Evolutionary conservation across 2,797 vertebrate species (phyloP).

Genomic region (Sebastolobus altivelis): DNA sequence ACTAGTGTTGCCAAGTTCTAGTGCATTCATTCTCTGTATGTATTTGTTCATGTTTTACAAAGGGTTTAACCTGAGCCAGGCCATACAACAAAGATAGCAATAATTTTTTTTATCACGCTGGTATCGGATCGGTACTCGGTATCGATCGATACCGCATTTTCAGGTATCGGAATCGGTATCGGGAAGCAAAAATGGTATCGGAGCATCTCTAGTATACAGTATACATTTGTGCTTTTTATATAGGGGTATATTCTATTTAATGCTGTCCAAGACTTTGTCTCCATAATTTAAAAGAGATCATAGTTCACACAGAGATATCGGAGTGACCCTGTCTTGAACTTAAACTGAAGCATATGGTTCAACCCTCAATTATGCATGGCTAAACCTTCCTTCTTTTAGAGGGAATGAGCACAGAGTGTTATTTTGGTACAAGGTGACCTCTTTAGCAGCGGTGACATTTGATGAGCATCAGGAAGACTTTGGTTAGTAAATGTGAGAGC

Average conservation of each 20-base stretch:
- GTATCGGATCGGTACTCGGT: too few species aligned
- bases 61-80: too few species aligned
- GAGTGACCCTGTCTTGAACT: constrained; percentile 63
- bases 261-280: constrained; percentile 1
- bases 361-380: constrained; percentile 69
- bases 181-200: too few species aligned
- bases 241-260: not conserved
- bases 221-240: not conserved
- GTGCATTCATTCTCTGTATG: too few species aligned
- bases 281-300: constrained; percentile 28
- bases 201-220: not conserved
- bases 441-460: constrained; percentile 59
- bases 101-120: too few species aligned
- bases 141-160: too few species aligned
- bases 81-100: too few species aligned
- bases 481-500: constrained; percentile 10
- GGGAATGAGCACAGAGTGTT: constrained; percentile 62
- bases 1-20: too few species aligned
- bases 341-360: constrained; percentile 55
- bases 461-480: constrained; percentile 42
- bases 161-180: too few species aligned
- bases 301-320: constrained; percentile 37
- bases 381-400: constrained; percentile 60
- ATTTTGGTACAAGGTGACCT: constrained; percentile 72
- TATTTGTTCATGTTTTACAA: too few species aligned